Evolutionary conservation across 2,797 vertebrate species (phyloP).

Genomic region (Leptodactylus fallax): DNA sequence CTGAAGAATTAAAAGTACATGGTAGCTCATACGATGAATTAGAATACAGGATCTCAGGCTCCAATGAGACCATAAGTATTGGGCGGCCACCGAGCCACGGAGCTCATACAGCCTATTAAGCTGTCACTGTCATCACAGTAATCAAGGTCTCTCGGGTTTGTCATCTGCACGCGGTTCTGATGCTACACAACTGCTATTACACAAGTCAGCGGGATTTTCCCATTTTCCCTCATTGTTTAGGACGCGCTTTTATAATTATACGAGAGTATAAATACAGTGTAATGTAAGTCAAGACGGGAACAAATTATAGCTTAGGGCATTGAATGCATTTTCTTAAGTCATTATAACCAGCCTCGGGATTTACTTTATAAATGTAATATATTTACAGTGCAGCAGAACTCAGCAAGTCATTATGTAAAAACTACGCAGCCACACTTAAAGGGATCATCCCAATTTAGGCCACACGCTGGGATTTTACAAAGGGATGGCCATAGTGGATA

Average conservation of each 20-base stretch:
- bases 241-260: neutral
- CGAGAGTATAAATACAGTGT: neutral
- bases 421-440: too few relatives aligned
- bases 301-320: neutral
- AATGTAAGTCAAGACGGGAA: neutral
- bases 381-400: neutral
- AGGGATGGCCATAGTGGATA: too few relatives aligned
- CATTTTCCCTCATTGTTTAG: neutral
- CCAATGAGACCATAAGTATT: neutral
- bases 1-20: too few relatives aligned
- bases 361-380: neutral
- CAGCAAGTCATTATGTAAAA: too few relatives aligned
- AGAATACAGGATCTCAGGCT: neutral
- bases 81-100: neutral
- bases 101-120: neutral
- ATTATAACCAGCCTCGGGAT: neutral
- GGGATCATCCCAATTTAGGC: too few relatives aligned
- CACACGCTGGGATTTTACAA: too few relatives aligned
- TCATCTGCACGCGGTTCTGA: neutral
- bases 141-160: neutral
- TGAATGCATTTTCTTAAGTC: too few relatives aligned
- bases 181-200: neutral
- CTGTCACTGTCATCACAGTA: neutral
- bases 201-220: neutral
- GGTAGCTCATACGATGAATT: neutral